Evolutionary conservation across 2,113 vertebrate genomes (phyloP).

Genomic region (Ibidorhyncha struthersii): DNA sequence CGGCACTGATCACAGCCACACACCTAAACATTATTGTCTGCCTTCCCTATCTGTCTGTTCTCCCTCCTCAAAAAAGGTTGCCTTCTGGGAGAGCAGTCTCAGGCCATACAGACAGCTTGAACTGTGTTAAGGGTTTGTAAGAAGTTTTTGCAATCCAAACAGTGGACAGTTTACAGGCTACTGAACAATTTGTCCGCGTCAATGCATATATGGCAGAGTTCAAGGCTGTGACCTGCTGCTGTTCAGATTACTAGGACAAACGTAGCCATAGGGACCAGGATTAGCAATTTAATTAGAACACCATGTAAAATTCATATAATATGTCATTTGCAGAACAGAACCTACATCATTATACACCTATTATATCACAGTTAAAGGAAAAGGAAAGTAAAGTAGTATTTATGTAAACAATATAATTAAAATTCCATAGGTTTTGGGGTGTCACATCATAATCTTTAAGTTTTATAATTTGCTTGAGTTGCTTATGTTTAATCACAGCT

Average conservation of each 20-base stretch:
- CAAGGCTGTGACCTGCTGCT: neutral
- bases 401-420: neutral
- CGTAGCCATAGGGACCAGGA: neutral
- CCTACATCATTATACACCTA: neutral
- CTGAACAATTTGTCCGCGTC: neutral
- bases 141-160: neutral
- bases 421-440: neutral
- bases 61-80: neutral
- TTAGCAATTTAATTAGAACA: conserved; percentile 26
- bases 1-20: neutral
- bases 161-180: neutral
- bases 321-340: neutral
- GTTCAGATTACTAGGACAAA: neutral
- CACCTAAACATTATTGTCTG: neutral
- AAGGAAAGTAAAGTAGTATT: neutral
- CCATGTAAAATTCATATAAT: neutral
- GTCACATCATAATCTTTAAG: neutral
- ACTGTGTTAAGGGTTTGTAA: neutral
- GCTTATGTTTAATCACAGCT: neutral
- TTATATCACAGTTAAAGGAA: neutral
- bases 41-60: neutral
- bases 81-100: neutral
- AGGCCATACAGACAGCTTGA: neutral
- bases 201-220: neutral
- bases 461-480: neutral